Conservation (phyloP, 2,797 vertebrate species). For the Sebastes trivittatus region DNA sequence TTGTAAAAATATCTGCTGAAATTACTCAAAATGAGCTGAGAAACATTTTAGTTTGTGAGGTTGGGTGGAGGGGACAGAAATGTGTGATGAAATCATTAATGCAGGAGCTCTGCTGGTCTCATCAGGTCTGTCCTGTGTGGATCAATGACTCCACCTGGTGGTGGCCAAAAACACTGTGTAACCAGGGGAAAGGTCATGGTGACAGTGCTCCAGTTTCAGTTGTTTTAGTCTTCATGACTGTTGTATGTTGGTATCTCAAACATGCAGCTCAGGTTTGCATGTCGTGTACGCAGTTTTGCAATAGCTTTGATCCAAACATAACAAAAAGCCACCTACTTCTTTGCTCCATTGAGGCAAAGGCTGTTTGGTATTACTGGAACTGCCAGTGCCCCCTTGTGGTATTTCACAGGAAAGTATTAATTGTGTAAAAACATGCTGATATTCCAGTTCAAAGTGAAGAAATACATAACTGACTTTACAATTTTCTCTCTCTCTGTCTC, state of each 20-base stretch:
- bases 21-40: not conserved
- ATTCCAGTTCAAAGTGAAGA: not conserved
- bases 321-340: not conserved
- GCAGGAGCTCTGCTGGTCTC: not conserved
- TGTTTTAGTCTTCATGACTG: not conserved
- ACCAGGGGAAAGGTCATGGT: slow-evolving; percentile 31
- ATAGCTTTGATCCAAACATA: not conserved
- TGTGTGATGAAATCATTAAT: slow-evolving; percentile 29
- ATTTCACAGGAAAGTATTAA: not conserved
- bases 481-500: not conserved
- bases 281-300: not conserved
- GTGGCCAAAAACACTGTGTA: not conserved
- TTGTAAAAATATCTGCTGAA: not conserved
- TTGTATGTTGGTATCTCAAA: not conserved
- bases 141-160: slow-evolving; percentile 57
- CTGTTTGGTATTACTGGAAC: not conserved
- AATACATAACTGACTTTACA: not conserved
- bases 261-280: not conserved
- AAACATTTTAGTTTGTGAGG: not conserved
- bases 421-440: not conserved
- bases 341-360: not conserved
- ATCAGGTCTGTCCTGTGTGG: not conserved
- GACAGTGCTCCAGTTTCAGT: not conserved
- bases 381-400: slow-evolving; percentile 35
- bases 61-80: slow-evolving; percentile 10